Conservation (phyloP, 2,113 vertebrate genomes). For the Penelope pileata region DNA sequence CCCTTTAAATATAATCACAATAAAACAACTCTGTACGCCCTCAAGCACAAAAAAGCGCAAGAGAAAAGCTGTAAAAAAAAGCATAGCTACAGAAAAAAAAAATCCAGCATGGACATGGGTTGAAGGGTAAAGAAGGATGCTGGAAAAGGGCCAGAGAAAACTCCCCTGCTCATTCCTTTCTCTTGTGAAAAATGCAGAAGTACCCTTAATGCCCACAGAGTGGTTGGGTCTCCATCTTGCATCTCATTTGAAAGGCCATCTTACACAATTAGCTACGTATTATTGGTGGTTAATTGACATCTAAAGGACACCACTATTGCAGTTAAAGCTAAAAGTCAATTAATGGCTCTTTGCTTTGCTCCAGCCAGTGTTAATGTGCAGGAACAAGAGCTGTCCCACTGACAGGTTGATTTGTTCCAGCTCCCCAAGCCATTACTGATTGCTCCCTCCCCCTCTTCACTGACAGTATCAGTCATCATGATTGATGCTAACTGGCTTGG, state of each 20-base stretch:
- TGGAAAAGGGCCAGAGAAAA: not conserved
- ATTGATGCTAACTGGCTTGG: not conserved
- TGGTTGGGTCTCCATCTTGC: not conserved
- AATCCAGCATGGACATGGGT: not conserved
- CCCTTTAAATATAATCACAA: not conserved
- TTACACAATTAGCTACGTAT: constrained; percentile 60
- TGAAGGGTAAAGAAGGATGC: not conserved
- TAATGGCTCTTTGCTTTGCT: constrained; percentile 34
- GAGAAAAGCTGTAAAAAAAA: not conserved
- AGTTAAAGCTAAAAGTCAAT: constrained; percentile 58
- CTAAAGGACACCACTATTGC: constrained; percentile 41
- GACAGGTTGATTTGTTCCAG: not conserved
- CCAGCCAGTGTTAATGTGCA: not conserved
- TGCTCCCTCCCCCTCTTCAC: not conserved
- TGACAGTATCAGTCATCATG: not conserved
- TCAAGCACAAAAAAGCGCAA: not conserved
- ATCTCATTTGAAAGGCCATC: constrained; percentile 47
- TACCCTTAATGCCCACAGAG: constrained; percentile 17
- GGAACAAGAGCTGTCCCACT: not conserved
- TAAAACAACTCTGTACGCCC: not conserved
- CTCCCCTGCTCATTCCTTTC: not conserved
- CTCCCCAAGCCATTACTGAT: not conserved
- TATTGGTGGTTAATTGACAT: constrained; percentile 59
- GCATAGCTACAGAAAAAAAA: not conserved
- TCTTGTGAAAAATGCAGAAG: not conserved